Percentiles rank a stretch among this genome's conserved stretches.
phyloP scores from a whole-genome alignment of 2,888 invertebrate genomes.

The Chrysodeixis includens region DNA sequence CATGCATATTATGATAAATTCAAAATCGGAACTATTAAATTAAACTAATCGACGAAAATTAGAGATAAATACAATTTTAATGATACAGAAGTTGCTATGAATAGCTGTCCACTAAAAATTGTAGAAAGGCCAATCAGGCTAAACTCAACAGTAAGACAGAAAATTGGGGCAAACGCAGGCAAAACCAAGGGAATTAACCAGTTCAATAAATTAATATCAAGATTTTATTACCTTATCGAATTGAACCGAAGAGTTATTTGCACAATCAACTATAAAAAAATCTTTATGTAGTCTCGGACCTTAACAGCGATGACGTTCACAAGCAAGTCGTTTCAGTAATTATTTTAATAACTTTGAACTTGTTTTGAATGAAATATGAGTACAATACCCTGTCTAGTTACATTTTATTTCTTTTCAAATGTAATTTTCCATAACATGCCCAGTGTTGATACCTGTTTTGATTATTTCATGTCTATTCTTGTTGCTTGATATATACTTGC shows the following conservation, averaged over 20 bases:
- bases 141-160: too few species aligned
- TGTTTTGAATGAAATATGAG: slow-evolving; percentile 39
- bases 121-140: too few species aligned
- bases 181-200: too few species aligned
- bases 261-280: slow-evolving; percentile 23
- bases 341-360: slow-evolving; percentile 38
- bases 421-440: not conserved
- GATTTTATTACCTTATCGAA: slow-evolving; percentile 40
- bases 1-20: too few species aligned
- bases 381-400: slow-evolving; percentile 19
- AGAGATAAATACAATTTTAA: too few species aligned
- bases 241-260: slow-evolving; percentile 35
- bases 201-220: slow-evolving; percentile 31
- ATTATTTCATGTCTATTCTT: not conserved
- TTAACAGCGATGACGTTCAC: slow-evolving; percentile 20
- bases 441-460: not conserved
- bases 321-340: slow-evolving; percentile 33
- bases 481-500: not conserved
- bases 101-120: too few species aligned
- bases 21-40: too few species aligned
- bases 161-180: too few species aligned
- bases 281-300: slow-evolving; percentile 14
- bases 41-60: too few species aligned
- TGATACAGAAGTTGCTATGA: too few species aligned
- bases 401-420: not conserved